Base-by-base conservation (phyloP, 2,797 vertebrate genomes). In the Lacerta bilineata region DNA sequence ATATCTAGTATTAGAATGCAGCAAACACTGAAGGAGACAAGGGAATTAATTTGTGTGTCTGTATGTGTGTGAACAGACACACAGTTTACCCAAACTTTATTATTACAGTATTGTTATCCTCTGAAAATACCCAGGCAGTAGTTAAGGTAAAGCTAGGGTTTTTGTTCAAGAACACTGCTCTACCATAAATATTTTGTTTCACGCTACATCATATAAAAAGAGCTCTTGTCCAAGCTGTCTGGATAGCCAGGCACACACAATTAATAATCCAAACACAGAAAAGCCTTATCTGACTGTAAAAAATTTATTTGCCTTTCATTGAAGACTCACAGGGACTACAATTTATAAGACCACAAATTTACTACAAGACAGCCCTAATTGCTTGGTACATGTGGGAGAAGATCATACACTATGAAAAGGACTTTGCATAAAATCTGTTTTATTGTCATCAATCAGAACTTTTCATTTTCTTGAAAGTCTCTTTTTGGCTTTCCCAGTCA, bases 401-500 rank as follows among this genome's bases (percentile, higher is more conserved):
- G 8, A 90, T 80, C 78, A 75, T 41, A 88, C 25, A 39, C 18
- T 46, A 69, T 25, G 79, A 77, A 64, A 84, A 84, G 68, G 33
- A 66, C 29, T 8, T 66, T 80, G 25, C n/a, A 10, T 43, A 79
- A 29, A 80, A 83, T 82, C 71, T 43, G 9, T 68, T 75, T 36
- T 41, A 87, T 55, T 78, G 68, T 66, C 72, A 89, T 77, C 25
- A 72, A 5, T 68, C 72, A 61, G 29, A 80, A 69, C 39, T 29
- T 76, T 76, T 50, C 13, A 86, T 69, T 84, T 82, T 80, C 83
- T 78, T 78, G 66, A 83, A 83, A 91, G 90, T 74, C 71, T 64
- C 18, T 39, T 46, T 82, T 85, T 84, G 25, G 29, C 11, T 71
- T 43, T 69, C 71, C 46, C 25, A 43, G 84, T 88, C 83, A 77